Conservation (phyloP, 2,797 vertebrate species). For the Anas flavirostris region DNA sequence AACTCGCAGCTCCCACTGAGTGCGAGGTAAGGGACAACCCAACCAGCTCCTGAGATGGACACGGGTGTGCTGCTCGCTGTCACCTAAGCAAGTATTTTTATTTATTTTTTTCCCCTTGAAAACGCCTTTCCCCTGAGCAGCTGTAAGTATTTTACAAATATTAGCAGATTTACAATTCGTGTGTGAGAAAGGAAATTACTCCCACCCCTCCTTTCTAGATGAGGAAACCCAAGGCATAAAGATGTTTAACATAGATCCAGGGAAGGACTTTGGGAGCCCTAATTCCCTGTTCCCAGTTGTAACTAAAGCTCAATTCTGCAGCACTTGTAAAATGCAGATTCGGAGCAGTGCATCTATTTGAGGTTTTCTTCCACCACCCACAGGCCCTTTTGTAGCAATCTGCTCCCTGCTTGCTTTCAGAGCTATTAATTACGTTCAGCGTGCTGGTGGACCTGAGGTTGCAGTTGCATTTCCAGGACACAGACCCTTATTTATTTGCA, state of each 20-base stretch:
- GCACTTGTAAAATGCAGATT: background rate
- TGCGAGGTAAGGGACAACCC: background rate
- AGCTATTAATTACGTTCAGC: background rate
- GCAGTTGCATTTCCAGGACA: background rate
- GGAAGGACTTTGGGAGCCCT: background rate
- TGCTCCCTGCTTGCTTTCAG: background rate
- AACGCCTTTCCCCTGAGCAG: background rate
- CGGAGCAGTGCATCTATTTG: background rate
- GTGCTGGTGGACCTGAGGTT: background rate
- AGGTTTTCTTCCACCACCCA: background rate
- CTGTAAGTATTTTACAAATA: background rate
- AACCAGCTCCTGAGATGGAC: background rate
- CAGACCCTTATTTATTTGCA: background rate
- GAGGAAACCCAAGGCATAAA: background rate
- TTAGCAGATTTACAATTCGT: too few relatives aligned
- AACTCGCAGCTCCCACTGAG: background rate
- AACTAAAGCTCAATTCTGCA: background rate
- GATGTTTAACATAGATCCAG: background rate
- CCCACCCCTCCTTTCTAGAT: background rate
- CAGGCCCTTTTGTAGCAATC: background rate
- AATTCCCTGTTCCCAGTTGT: background rate
- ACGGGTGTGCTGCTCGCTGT: background rate
- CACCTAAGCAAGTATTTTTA: background rate
- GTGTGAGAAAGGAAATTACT: background rate
- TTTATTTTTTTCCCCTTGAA: accelerated